Evolutionary conservation across 2,888 invertebrate species (phyloP).

Genomic region (Protonemura montana): DNA sequence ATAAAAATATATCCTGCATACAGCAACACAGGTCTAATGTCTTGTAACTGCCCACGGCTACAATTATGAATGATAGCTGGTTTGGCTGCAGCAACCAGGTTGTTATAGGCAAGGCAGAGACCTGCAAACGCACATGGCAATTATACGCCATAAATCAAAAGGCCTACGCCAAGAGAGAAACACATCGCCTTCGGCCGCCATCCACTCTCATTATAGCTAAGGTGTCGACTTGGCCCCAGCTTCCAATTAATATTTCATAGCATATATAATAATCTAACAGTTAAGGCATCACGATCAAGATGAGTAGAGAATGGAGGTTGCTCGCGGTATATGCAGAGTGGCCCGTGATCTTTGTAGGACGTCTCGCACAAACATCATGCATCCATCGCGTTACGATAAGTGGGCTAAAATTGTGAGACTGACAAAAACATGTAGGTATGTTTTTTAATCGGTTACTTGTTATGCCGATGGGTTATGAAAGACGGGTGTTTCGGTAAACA

Average conservation of each 20-base stretch:
- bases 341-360: neutral
- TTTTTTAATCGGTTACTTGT: conserved; percentile 3
- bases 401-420: neutral
- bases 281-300: neutral
- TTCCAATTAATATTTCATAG: conserved; percentile 47
- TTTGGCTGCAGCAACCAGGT: neutral
- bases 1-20: conserved; percentile 35
- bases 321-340: too few relatives aligned
- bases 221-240: conserved; percentile 46
- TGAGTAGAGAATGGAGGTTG: neutral
- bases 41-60: conserved; percentile 42
- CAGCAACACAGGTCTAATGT: conserved; percentile 23
- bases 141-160: conserved; percentile 47
- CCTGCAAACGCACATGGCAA: conserved; percentile 47
- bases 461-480: neutral
- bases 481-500: conserved; percentile 7
- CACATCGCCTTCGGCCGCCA: neutral
- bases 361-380: neutral
- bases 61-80: conserved; percentile 48
- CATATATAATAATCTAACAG: conserved; percentile 21
- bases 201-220: conserved; percentile 42
- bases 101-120: conserved; percentile 37
- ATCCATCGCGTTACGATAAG: neutral
- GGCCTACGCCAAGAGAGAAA: neutral
- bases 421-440: neutral